Base-by-base conservation (phyloP, 2,113 vertebrate species). In the Paramormyrops kingsleyae region DNA sequence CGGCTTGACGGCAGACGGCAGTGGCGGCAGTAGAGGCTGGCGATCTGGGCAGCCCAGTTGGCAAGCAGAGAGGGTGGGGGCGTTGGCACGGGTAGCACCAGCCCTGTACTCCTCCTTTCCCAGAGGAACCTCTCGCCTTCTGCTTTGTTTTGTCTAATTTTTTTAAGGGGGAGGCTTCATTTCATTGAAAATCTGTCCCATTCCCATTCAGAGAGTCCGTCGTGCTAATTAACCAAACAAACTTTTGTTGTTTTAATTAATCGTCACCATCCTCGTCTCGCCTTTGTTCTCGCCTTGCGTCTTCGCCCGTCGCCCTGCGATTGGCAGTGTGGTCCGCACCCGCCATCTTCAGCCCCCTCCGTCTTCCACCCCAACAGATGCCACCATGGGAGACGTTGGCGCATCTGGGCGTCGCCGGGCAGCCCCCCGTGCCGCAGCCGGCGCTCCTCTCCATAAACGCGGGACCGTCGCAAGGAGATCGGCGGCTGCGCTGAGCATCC, bases 391-490 rank as follows among this genome's bases (percentile, higher is more conserved):
- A 92, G 90, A 92, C 74, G 89, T 95, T 96, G 97, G 97, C 96
- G 96, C 92, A 89, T 93, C 93, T 59, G 92, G 95, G 92, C 94
- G 95, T 62, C 94, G 93, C 94, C 94, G 93, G 93, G 93, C 95
- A 92, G 95, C 95, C 96, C 94, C 95, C 91, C 93, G 24, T 92
- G 95, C 95, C 96, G 94, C 94, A 95, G 91, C 92, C 89, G 90
- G 88, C 92, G 87, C 91, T 90, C 93, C 89, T 89, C 93, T 90
- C 90, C 90, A 91, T 91, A 86, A 90, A 88, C 13, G 47, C 66
- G 84, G 90, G 91, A 92, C 91, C 52, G 89, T 88, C 1, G 86
- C 52, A 74, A 89, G 90, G 85, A 85, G 66, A 88, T 90, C 77
- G 87, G 12, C 4, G 8, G 53, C 39, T 90, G 87, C 88, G 46